Evolutionary conservation across 2,113 vertebrate genomes (phyloP), one percentile per base, ranked within the genome.

Genomic region (Pogona vitticeps): DNA sequence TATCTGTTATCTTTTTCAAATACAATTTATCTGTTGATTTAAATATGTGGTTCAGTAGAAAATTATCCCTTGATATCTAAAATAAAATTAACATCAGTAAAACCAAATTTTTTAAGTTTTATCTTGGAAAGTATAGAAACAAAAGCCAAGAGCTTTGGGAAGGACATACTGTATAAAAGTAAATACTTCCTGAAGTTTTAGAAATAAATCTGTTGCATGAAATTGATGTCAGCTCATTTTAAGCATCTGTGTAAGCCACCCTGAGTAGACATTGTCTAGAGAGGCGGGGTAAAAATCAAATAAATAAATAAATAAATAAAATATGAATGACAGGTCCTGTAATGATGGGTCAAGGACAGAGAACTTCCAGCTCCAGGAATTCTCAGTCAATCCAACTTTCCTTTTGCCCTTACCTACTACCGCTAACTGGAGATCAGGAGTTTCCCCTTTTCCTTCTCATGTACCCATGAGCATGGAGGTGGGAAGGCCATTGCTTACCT

Each of bases 1-100:
- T 95, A 59, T 38, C 71, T 13, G 31, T 82, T 6, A 36, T 79
- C 14, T 21, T 21, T 21, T 67, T 86, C 58, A 61, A 70, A 18
- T 59, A 18, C 3, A 17, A 2, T 59, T 3, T 75, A 6, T 3
- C 80, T 58, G 12, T 82, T 75, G 26, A 7, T 1, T 91, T 18
- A 46, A 46, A 15, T 42, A 1, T 26, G 1, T 86, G 31, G 52
- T 85, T 88, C 13, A 14, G 77, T 75, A 90, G 76, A 79, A 2
- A 23, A 6, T 5, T 14, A 61, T 83, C 31, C 65, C 86, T 58
- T 6, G 0, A 52, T 90, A 20, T 87, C 17, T 85, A 80, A 77
- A 1, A 80, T 76, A 1, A 80, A 46, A 18, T 9, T 0, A 85
- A 7, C 83, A 42, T 80, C 70, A 17, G 73, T 88, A 46, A 75